A percentile compares a stretch with the other conserved stretches of the same genome.
Evolutionary conservation across 2,113 vertebrate genomes (phyloP).

Genomic region (Gila orcuttii): DNA sequence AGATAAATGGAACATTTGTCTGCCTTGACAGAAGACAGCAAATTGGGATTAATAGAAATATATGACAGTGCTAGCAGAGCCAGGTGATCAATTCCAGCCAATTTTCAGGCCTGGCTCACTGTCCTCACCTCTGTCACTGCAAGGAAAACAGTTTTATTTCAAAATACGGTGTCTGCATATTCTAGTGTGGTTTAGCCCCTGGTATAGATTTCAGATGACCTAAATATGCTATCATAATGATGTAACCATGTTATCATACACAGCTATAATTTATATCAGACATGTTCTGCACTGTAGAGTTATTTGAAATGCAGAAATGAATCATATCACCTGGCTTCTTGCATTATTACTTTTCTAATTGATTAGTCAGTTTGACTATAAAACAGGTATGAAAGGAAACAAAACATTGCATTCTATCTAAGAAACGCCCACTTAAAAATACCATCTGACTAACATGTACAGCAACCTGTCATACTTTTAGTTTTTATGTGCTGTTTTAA

Average conservation of each 20-base stretch:
- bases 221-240: constrained; percentile 31
- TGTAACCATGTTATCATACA: constrained; percentile 3
- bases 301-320: background rate
- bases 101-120: constrained; percentile 29
- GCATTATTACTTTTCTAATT: too few species aligned
- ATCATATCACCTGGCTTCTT: background rate
- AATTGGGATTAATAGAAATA: constrained; percentile 56
- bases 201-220: constrained; percentile 10
- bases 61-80: background rate
- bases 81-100: constrained; percentile 19
- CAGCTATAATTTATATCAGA: background rate
- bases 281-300: constrained; percentile 6
- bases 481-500: background rate
- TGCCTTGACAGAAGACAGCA: constrained; percentile 24
- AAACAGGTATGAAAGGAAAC: background rate
- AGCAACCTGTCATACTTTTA: background rate
- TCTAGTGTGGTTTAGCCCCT: background rate
- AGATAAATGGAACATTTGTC: constrained; percentile 50
- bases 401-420: background rate
- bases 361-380: background rate
- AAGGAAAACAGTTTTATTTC: constrained; percentile 7
- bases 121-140: background rate
- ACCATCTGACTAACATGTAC: background rate
- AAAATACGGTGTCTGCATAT: background rate
- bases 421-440: background rate